These are phyloP conservation scores for Nicator chloris DNA, from an alignment of 2,113 vertebrate genomes.

Conservation along the genomic window DNA sequence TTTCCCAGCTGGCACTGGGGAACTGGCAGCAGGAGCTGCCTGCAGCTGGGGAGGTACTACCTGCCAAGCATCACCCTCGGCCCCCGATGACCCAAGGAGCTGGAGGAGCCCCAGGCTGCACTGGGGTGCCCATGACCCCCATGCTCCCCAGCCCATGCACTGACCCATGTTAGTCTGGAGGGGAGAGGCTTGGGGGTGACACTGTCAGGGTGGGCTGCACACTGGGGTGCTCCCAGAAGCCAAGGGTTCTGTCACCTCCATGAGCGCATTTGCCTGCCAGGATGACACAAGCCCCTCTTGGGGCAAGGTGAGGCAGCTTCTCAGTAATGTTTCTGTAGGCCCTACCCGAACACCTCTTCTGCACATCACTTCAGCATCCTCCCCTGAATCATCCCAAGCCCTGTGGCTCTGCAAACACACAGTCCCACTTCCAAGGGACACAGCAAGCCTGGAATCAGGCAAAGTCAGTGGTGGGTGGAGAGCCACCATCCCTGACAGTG, in stretches of 20 bases:
- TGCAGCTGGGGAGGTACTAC: accelerated
- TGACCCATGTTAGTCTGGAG: background rate
- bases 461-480: background rate
- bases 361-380: background rate
- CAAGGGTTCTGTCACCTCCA: accelerated
- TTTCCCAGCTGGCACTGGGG: background rate
- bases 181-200: background rate
- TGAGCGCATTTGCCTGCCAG: background rate
- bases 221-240: background rate
- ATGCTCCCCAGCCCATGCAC: background rate
- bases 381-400: background rate
- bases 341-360: background rate
- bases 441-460: background rate
- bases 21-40: background rate
- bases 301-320: background rate
- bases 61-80: background rate
- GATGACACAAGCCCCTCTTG: background rate
- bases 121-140: background rate
- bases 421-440: background rate
- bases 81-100: background rate
- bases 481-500: slow-evolving; percentile 25
- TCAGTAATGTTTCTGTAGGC: background rate
- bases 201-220: slow-evolving; percentile 35
- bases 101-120: background rate
- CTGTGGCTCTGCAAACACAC: accelerated